These are phyloP conservation scores for Silurus aristotelis DNA, from an alignment of 2,797 vertebrate species.

Conservation along the genomic window DNA sequence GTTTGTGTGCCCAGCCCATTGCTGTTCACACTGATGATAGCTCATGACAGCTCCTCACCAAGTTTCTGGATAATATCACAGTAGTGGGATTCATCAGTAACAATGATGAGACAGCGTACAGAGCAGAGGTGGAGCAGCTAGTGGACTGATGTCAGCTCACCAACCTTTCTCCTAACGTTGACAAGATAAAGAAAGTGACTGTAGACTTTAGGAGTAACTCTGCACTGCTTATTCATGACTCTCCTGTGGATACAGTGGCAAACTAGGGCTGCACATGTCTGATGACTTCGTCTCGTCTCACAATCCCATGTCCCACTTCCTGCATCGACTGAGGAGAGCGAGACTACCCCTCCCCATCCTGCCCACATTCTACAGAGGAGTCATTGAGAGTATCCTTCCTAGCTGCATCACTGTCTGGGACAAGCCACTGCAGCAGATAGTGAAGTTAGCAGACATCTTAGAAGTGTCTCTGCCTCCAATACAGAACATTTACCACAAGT, in stretches of 20 bases:
- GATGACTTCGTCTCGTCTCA: conserved; percentile 10
- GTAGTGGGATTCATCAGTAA: background rate
- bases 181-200: background rate
- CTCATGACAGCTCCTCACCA: background rate
- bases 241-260: background rate
- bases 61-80: background rate
- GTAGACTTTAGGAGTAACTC: background rate
- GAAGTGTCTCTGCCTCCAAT: background rate
- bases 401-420: conserved; percentile 14
- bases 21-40: background rate
- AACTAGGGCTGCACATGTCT: conserved; percentile 8
- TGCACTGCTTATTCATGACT: background rate
- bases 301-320: background rate
- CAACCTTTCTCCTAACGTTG: background rate
- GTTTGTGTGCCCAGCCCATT: background rate
- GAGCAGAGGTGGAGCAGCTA: conserved; percentile 14
- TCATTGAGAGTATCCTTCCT: background rate
- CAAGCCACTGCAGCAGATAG: background rate
- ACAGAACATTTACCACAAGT: background rate
- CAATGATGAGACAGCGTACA: background rate
- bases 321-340: background rate
- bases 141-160: background rate
- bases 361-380: too few species aligned
- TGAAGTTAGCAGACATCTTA: background rate
- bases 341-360: background rate